Evolutionary conservation across 2,113 vertebrate genomes (phyloP), one percentile per base, ranked within the genome.

Genomic region (Prolemur simus): DNA sequence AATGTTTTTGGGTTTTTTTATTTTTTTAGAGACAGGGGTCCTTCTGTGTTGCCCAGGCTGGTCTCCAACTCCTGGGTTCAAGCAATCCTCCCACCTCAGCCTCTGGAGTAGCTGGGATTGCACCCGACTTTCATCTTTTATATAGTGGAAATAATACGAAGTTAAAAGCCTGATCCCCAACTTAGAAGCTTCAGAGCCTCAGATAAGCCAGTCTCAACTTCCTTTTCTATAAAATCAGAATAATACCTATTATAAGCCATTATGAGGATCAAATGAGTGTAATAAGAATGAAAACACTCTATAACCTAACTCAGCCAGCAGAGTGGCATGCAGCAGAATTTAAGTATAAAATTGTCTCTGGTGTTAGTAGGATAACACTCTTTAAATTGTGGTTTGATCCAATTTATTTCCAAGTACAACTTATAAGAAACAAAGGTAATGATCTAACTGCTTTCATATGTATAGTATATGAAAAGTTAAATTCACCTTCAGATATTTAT

Each of bases 211-310:
- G 34, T 77, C n/a, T 95, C 42, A 89, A 78, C 32, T 89, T 91
- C 49, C 42, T 87, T 27, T 82, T 77, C 68, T 86, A 4, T 71
- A 94, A 94, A 95, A 84, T 83, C 69, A 95, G 54, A 92, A 60
- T 39, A 60, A 68, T n/a, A 73, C 6, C 45, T 12, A 69, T 73
- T 45, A 58, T 37, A 83, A 21, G n/a, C 25, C 58, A 90, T 78
- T 73, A 60, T 60, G 45, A 86, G 39, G 27, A 90, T 87, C 81
- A 92, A 80, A 80, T 86, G 47, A 96, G 47, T 78, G 6, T 34
- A 66, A 17, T n/a, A 14, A 92, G 29, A 97, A 37, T 69, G 25
- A 94, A 97, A 96, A 96, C 54, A 56, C 54, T 56, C 32, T 81
- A 21, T 73, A 92, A 95, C 87, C 56, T 49, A 87, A 90, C 95